Conservation (phyloP, 1,140 invertebrate species). For the Scylla paramamosain region DNA sequence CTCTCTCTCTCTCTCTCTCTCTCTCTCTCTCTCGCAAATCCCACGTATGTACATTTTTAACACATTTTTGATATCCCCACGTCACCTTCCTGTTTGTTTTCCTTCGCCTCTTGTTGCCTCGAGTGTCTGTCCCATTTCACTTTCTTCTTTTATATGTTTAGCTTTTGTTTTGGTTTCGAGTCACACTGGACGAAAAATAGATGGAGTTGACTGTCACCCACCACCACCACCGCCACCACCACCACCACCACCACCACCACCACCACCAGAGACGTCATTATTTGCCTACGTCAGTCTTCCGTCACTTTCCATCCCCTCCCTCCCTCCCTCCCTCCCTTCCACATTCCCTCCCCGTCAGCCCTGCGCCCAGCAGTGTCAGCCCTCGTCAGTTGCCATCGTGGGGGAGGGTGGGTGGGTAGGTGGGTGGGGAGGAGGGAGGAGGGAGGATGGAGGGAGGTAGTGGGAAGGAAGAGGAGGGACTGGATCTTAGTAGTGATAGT, state of each 20-base stretch:
- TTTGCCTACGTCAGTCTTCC: constrained; percentile 29
- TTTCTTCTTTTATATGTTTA: neutral
- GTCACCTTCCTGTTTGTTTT: no score
- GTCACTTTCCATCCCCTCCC: neutral
- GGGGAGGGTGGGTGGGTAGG: no score
- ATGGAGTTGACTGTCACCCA: neutral
- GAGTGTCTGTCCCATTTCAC: neutral
- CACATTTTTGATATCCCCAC: no score
- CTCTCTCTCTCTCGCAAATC: neutral
- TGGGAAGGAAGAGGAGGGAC: no score
- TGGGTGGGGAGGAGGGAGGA: no score
- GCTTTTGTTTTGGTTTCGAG: neutral
- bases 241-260: constrained; percentile 15
- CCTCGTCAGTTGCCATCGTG: neutral
- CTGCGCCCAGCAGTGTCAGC: neutral
- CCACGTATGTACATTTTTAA: neutral
- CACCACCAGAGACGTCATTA: neutral
- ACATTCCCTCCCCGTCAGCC: constrained; percentile 21
- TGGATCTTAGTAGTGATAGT: no score
- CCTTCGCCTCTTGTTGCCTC: neutral
- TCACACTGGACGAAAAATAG: no score
- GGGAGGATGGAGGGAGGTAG: no score
- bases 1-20: constrained; percentile 16
- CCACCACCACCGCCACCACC: neutral
- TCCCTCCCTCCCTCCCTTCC: neutral